Percentiles rank a stretch among this genome's conserved stretches.
Conservation (phyloP, 2,113 vertebrate species). For the Trichechus manatus region DNA sequence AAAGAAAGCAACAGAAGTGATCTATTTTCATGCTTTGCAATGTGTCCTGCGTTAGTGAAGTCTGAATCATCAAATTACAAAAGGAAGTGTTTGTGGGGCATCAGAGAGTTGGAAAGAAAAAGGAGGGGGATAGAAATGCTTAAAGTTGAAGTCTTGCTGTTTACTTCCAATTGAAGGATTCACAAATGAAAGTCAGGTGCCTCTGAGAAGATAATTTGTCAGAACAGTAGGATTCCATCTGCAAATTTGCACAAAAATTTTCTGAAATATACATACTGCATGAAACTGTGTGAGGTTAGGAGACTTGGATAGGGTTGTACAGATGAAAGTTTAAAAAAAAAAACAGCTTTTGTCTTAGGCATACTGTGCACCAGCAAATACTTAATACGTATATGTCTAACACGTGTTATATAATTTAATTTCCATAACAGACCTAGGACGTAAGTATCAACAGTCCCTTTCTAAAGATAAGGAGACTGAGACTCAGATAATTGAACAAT, state of each 20-base stretch:
- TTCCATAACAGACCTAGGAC: background rate
- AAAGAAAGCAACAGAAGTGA: background rate
- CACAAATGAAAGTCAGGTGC: background rate
- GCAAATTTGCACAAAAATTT: background rate
- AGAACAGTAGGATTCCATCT: background rate
- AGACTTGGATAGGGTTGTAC: background rate
- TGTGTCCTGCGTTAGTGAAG: background rate
- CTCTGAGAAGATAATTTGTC: background rate
- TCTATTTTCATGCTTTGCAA: background rate
- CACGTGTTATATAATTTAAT: background rate
- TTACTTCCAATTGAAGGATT: background rate
- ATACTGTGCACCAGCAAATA: fast-evolving
- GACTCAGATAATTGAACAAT: background rate
- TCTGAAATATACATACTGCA: too few relatives aligned
- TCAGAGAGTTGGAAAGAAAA: background rate
- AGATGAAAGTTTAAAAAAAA: background rate
- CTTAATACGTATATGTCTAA: background rate
- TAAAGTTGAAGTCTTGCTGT: background rate
- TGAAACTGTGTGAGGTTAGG: background rate
- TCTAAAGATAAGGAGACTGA: too few relatives aligned
- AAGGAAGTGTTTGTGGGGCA: background rate
- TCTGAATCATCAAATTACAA: background rate
- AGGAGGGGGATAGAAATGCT: background rate
- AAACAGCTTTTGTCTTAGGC: too few relatives aligned
- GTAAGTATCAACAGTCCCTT: background rate